Conservation (phyloP, 2,797 vertebrate genomes). For the Halcyon smyrnensis region DNA sequence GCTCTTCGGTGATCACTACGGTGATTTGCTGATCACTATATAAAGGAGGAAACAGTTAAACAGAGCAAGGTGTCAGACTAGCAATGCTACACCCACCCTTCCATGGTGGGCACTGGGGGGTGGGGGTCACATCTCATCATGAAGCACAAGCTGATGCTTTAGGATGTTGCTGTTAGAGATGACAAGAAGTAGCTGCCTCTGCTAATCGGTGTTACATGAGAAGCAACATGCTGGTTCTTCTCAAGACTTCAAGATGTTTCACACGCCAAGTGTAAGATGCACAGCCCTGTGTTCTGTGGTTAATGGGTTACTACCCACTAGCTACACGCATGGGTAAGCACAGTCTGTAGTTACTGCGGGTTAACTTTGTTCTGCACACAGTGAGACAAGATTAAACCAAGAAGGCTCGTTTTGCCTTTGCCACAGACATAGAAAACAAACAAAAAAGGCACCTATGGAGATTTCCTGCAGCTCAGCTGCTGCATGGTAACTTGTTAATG, state of each 20-base stretch:
- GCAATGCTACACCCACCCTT: background rate
- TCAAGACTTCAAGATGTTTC: background rate
- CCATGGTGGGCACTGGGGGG: background rate
- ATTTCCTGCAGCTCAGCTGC: slow-evolving; percentile 21
- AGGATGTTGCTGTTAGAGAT: background rate
- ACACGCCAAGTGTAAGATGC: background rate
- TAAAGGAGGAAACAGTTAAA: background rate
- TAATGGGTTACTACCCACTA: background rate
- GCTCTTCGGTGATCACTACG: accelerated
- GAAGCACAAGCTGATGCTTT: background rate
- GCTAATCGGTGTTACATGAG: accelerated
- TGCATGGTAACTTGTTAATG: background rate
- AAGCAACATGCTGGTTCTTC: background rate
- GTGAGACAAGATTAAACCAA: background rate
- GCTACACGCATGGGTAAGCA: background rate
- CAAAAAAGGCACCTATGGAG: background rate
- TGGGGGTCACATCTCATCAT: accelerated
- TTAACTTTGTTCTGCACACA: background rate
- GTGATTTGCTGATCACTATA: background rate
- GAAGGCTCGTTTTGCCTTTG: background rate
- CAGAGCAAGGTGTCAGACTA: background rate
- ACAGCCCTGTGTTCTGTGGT: accelerated
- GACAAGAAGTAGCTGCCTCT: accelerated
- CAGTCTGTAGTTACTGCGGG: background rate
- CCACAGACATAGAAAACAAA: background rate